These are phyloP conservation scores for Oegoconia quadripuncta DNA, from an alignment of 2,888 invertebrate species.

Conservation along the genomic window DNA sequence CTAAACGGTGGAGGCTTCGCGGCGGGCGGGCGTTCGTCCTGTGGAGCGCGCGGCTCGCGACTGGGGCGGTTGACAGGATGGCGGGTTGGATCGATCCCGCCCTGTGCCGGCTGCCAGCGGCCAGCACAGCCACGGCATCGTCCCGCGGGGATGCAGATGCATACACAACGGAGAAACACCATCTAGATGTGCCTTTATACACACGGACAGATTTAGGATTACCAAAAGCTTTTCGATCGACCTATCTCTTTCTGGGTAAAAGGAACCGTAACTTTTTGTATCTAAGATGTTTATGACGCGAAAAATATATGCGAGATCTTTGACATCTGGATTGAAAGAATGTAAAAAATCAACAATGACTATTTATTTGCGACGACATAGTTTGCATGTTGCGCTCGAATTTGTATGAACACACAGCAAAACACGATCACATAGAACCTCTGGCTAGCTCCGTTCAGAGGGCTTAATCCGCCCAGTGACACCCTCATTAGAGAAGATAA, in stretches of 20 bases:
- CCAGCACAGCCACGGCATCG: constrained; percentile 34
- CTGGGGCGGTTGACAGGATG: constrained; percentile 52
- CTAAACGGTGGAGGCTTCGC: constrained; percentile 60
- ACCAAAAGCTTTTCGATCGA: not conserved
- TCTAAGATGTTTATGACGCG: too few species aligned
- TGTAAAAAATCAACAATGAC: too few species aligned
- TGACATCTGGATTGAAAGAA: not conserved
- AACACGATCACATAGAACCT: too few species aligned
- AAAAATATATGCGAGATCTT: too few species aligned
- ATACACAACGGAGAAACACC: constrained; percentile 30
- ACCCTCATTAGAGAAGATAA: too few species aligned
- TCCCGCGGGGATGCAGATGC: constrained; percentile 77
- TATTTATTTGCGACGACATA: too few species aligned
- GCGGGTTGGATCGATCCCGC: constrained; percentile 58
- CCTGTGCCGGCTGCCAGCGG: constrained; percentile 35
- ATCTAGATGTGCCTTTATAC: constrained; percentile 26
- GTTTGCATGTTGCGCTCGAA: too few species aligned
- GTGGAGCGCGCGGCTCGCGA: constrained; percentile 54
- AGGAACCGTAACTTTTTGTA: too few species aligned
- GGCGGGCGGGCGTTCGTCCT: constrained; percentile 39
- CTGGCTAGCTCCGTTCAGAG: too few species aligned
- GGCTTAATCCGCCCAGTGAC: too few species aligned
- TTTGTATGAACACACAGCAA: too few species aligned
- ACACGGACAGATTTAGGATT: too few species aligned
- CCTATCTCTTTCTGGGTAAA: not conserved